Base-by-base conservation (phyloP, 2,888 invertebrate species). In the Epiblema foenella region DNA sequence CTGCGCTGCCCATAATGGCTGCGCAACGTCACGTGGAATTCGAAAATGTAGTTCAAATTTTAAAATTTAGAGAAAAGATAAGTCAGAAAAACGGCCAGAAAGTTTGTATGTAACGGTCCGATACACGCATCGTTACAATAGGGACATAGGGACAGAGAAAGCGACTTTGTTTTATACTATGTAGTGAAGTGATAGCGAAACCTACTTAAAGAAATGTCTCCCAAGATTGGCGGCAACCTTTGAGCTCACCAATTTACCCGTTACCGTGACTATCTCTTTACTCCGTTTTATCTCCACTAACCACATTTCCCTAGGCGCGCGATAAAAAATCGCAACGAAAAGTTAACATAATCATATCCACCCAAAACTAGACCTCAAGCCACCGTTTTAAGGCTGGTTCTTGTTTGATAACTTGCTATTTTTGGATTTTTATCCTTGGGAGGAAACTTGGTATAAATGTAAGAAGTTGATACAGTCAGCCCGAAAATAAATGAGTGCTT, bases 241-340 rank as follows among this genome's bases (percentile, higher is more conserved):
- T 29, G 29, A 51, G 59, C 39, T 59, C 63, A 60, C 33, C 52
- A 51, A 69, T 39, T 54, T 65, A 52, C 64, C 54, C 64, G 52
- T 60, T 70, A 65, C 59, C 65, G 46, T 37, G 29, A 17, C 46
- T 56, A 65, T 70, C 70, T 70, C 54, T 60, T 70, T 70, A 70
- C 66, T 66, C 51, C 57, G 54, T 54, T 69, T 58, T 69, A 60
- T 66, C 70, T 66, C 12, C 37, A 33, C 49, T 59, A 65, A 65
- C 70, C 70, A 60, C 70, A 70, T 70, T 70, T 70, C 70, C 70
- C 70, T 70, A 70, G 70, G 46, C 70, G 67, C 18, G 29, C 3
- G 65, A 54, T 66, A 66, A 70, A 69, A 66, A 70, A 60, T 66
- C 65, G 54, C 52, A 46, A 37, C 42, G 33, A 51, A 42, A 39